Base-by-base conservation (phyloP, 2,797 vertebrate genomes). In the Scyliorhinus canicula region DNA sequence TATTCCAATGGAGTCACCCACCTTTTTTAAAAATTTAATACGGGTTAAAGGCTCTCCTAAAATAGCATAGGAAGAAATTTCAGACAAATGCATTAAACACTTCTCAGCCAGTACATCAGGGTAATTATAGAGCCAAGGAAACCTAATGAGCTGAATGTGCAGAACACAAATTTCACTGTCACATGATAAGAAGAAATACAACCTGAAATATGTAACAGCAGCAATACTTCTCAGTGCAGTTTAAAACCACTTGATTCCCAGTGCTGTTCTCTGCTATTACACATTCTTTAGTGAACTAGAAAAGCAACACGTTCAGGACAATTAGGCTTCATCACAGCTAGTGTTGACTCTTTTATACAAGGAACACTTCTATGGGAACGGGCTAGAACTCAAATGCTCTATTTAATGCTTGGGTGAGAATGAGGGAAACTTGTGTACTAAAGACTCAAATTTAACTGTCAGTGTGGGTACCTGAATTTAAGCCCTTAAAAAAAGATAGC, bases 391-490 rank as follows among this genome's bases (percentile, higher is more conserved):
- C 93, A 93, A 74, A 94, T 69, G 44, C 28, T 74, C 47, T 6
- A 74, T 94, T 52, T 94, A 94, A 94, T 52, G 44, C 47, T 74
- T 94, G 93, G 67, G 67, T 74, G 67, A 93, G 63, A 93, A 94
- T 74, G n/a, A 74, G 65, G 47, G 47, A 94, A 52, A 74, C 28
- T 90, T 60, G 86, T 90, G 52, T 24, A 94, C 47, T 71, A 40
- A 93, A 47, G 91, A 93, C 28, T 44, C 44, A 71, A 94, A 94
- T 71, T 94, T 47, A 94, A 94, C 50, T 50, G 44, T 28, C 63
- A 93, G 91, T 69, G 63, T 31, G 19, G 40, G 31, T 65, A 93
- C 26, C 67, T 69, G 60, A 93, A 93, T 7, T 63, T 93, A 47
- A 67, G 14, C 63, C 40, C 47, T 94, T 69, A 74, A 94, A 94